A percentile compares a stretch with the other conserved stretches of the same genome.
phyloP scores from a whole-genome alignment of 2,797 vertebrate genomes.

The Nasua narica region DNA sequence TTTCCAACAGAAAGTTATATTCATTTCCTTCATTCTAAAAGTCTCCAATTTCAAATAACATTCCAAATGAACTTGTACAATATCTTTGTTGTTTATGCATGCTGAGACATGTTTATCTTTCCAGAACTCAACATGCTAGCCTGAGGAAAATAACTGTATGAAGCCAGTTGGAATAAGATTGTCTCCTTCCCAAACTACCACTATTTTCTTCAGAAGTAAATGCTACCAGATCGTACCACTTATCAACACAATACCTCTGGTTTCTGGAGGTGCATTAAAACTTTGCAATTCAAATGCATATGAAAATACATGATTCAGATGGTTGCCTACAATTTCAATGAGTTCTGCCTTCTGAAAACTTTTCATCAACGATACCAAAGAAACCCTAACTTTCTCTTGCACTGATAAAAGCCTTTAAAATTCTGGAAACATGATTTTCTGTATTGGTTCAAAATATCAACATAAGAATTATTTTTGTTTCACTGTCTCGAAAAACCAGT shows the following conservation, averaged over 20 bases:
- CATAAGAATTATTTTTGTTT: not conserved
- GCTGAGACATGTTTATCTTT: not conserved
- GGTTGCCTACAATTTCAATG: not conserved
- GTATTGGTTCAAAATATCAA: not conserved
- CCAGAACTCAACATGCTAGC: not conserved
- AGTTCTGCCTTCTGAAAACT: not conserved
- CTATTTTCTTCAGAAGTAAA: not conserved
- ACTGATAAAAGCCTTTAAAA: not conserved
- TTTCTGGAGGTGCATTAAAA: not conserved
- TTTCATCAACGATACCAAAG: not conserved
- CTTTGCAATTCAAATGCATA: not conserved
- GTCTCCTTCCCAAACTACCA: not conserved
- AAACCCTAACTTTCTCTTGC: not conserved
- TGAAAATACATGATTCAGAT: not conserved
- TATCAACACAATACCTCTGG: not conserved
- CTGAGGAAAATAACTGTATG: not conserved
- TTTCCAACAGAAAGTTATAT: not conserved
- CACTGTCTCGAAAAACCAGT: not conserved
- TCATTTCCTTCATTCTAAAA: not conserved
- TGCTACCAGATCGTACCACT: not conserved
- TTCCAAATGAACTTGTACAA: not conserved
- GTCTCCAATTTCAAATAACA: not conserved
- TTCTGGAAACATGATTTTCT: not conserved
- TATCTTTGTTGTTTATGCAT: not conserved
- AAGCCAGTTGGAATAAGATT: not conserved